Percentiles rank a stretch among this genome's conserved stretches.
Evolutionary conservation across 2,113 vertebrate species (phyloP).

Genomic region (Sylvilagus bachmani): DNA sequence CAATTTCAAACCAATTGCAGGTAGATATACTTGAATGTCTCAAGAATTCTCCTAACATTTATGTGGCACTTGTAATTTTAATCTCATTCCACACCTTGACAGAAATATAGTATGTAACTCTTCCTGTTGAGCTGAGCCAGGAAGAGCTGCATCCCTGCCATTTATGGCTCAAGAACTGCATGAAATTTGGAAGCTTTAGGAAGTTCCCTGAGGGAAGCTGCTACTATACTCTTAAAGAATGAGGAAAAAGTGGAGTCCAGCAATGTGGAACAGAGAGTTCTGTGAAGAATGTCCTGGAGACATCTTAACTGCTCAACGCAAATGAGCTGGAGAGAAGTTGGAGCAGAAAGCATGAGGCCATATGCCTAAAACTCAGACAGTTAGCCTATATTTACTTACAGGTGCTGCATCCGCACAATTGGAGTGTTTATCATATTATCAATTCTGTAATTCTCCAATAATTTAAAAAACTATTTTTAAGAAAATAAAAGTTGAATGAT

Average conservation of each 20-base stretch:
- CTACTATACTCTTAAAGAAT: not conserved
- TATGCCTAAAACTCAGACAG: not conserved
- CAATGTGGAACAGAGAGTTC: not conserved
- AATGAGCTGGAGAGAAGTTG: not conserved
- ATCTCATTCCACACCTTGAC: not conserved
- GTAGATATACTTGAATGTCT: not conserved
- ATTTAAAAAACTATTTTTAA: too few relatives aligned
- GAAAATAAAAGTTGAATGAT: not conserved
- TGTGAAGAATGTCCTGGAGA: not conserved
- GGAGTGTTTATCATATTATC: not conserved
- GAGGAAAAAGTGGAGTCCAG: not conserved
- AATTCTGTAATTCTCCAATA: not conserved
- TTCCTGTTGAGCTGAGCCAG: not conserved
- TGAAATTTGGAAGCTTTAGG: not conserved
- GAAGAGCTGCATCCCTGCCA: not conserved
- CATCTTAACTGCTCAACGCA: not conserved
- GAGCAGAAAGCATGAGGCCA: accelerated
- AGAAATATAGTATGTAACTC: not conserved
- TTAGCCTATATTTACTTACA: not conserved
- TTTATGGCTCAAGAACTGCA: not conserved
- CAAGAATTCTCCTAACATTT: not conserved
- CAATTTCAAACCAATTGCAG: not conserved
- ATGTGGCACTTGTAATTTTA: not conserved
- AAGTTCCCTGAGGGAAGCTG: not conserved
- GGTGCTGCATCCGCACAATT: not conserved